Conservation (phyloP, 2,888 invertebrate species). For the Oscheius sp. region DNA sequence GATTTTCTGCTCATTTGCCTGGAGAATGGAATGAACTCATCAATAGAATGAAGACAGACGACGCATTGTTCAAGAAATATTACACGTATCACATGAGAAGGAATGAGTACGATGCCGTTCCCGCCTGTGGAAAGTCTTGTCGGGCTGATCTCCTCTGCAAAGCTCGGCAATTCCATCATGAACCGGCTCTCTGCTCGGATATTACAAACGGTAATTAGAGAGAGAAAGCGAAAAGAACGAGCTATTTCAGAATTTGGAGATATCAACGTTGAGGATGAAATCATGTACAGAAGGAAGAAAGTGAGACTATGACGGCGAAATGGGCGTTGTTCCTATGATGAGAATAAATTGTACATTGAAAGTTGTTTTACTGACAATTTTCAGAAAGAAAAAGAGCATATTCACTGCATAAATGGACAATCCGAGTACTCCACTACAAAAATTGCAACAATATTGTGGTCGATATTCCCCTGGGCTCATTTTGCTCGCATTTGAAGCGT, state of each 20-base stretch:
- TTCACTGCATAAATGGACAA: too few relatives aligned
- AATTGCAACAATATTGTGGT: too few relatives aligned
- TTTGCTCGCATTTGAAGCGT: too few relatives aligned
- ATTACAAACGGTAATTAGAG: constrained; percentile 1
- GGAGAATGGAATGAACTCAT: constrained; percentile 91
- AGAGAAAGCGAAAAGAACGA: background rate
- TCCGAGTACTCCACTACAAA: too few relatives aligned
- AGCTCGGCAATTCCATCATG: constrained; percentile 31
- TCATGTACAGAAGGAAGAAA: background rate
- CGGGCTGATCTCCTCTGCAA: constrained; percentile 19
- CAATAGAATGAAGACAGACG: constrained; percentile 87
- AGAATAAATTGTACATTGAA: too few relatives aligned
- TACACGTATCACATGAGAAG: constrained; percentile 73
- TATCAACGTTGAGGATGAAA: background rate
- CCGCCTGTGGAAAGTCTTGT: background rate
- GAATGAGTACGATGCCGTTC: constrained; percentile 8
- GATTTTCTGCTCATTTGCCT: constrained; percentile 78
- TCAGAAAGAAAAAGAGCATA: too few relatives aligned
- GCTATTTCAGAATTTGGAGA: too few relatives aligned
- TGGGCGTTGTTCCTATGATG: too few relatives aligned
- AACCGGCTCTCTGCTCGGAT: constrained; percentile 13
- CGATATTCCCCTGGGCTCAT: too few relatives aligned
- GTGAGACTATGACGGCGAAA: background rate
- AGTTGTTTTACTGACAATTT: too few relatives aligned
- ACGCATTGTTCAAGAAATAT: constrained; percentile 86